Evolutionary conservation across 2,113 vertebrate species (phyloP), one percentile per base, ranked within the genome.

Genomic region (Dunckerocampus dactyliophorus): DNA sequence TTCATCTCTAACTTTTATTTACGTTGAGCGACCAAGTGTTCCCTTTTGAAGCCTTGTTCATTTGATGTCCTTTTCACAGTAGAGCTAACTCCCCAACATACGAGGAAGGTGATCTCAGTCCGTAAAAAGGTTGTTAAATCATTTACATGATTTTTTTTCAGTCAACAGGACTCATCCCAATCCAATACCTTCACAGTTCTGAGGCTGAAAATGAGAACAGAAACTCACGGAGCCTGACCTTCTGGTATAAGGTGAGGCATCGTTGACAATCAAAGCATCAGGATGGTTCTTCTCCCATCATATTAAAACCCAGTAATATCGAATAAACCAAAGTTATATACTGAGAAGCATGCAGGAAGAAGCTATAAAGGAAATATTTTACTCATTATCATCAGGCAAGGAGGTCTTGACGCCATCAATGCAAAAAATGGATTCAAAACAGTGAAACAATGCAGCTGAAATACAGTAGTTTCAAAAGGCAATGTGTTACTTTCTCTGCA

Each of bases 291-390:
- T 17, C 39, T 62, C 45, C 7, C 50, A 62, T 69, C 46, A 48
- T 55, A 62, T 63, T 59, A 56, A 76, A 74, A 22, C 46, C 24
- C 76, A 78, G 71, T 4, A 3, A 74, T 51, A 60, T 1, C 59
- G 59, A 56, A 67, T 1, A 54, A 76, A 70, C 17, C 20, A 75
- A 75, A 72, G 53, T 46, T 67, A 68, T 59, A 64, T 22, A 76
- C 47, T 52, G 28, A 79, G 67, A 59, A 75, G 28, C 83, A 84
- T 88, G 85, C 82, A 83, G 72, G 20, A 74, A 82, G 59, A 77
- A 82, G 54, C 16, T 6, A 24, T 12, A 69, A 81, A 74, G 7
- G 31, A 75, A 71, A 74, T 75, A 57, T 43, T 62, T 66, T 71
- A 79, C 43, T 62, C 54, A n/a, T n/a, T 28, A 63, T 46, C 43